Base-by-base conservation (phyloP, 2,113 vertebrate species). In the Ranitomeya imitator region DNA sequence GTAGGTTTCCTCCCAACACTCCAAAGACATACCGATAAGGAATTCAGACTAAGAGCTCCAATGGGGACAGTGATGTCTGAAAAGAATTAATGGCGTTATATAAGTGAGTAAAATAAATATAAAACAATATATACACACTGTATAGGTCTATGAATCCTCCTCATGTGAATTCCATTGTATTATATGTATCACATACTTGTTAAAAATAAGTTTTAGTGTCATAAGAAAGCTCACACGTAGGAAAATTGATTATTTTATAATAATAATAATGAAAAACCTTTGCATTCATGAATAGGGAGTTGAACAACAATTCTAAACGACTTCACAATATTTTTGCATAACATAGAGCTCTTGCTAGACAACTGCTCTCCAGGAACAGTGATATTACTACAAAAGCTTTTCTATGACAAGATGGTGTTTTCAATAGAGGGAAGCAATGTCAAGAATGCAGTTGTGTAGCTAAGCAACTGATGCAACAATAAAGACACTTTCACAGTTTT, bases 401-500 rank as follows among this genome's bases (percentile, higher is more conserved):
- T 79, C 76, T 55, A 16, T 31, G 18, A 55, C 14, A 78, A 86
- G 19, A 61, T 85, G 74, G 16, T 79, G 37, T 67, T 45, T 77
- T 65, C 18, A 65, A 61, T 86, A 18, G 16, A 54, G 19, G n/a
- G 21, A 86, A 52, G 79, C 73, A 79, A 79, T 79, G 74, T 63
- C 74, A 67, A 69, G 60, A 79, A 86, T 79, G 60, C n/a, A 79
- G 45, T 60, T 86, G 74, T 65, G 61, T 54, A 63, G 13, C 45
- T 26, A 78, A 63, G 23, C 84, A 76, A 59, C 26, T 31, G n/a
- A 74, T 57, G 63, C 19, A 51, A n/a, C 14, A 85, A 73, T 74
- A 57, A 71, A 60, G 69, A 69, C 26, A 74, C 7, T 77, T 55
- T n/a, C 55, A 76, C 85, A 77, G 19, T 74, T 63, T 61, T 77